These are phyloP conservation scores for Tauraco hartlaubi DNA, from an alignment of 2,797 vertebrate species.

Conservation along the genomic window DNA sequence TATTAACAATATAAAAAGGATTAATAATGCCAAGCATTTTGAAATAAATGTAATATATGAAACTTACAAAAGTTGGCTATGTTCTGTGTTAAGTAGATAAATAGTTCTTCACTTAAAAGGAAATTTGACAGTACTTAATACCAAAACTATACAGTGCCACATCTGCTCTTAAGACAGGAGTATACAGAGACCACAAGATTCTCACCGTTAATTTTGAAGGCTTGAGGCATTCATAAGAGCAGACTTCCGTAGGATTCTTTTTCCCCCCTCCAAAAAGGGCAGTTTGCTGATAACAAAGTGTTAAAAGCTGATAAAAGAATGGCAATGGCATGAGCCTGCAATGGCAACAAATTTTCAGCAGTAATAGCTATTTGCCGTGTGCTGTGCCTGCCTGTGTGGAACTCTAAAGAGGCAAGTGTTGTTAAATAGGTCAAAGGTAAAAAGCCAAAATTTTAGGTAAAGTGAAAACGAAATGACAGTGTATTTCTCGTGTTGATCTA, in stretches of 20 bases:
- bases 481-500: neutral
- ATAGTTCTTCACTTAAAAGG: constrained; percentile 61
- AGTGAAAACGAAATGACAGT: neutral
- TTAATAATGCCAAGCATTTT: constrained; percentile 78
- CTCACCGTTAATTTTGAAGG: constrained; percentile 19
- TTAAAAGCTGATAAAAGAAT: constrained; percentile 9
- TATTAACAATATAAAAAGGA: constrained; percentile 81
- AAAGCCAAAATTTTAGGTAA: neutral
- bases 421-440: constrained; percentile 12
- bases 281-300: neutral
- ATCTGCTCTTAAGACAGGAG: constrained; percentile 14
- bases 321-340: neutral
- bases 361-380: neutral
- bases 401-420: neutral
- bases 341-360: neutral
- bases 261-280: neutral
- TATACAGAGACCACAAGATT: constrained; percentile 25
- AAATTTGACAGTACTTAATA: constrained; percentile 37
- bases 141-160: constrained; percentile 50
- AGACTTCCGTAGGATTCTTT: neutral
- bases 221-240: constrained; percentile 22
- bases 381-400: neutral
- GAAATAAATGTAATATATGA: constrained; percentile 75
- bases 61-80: constrained; percentile 73
- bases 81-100: constrained; percentile 65